These are phyloP conservation scores for Danaus melanippus DNA, from an alignment of 1,140 invertebrate genomes.

Conservation along the genomic window DNA sequence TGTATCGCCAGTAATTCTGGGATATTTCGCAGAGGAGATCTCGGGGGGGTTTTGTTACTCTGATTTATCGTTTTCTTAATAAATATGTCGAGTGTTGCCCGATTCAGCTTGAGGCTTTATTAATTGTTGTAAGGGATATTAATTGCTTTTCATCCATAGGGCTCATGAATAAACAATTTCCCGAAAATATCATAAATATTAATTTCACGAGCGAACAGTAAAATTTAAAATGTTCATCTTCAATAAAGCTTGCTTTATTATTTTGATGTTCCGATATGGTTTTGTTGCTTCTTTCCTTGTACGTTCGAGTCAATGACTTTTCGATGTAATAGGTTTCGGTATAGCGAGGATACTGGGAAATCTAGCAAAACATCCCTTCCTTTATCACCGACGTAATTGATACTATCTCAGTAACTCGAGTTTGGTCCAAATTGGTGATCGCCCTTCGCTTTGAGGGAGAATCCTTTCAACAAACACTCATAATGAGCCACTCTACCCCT, in stretches of 20 bases:
- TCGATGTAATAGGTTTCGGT: too few species aligned
- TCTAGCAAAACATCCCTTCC: too few species aligned
- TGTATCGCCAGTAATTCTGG: slow-evolving; percentile 40
- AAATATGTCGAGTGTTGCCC: slow-evolving; percentile 42
- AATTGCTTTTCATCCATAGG: slow-evolving; percentile 28
- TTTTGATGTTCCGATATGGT: too few species aligned
- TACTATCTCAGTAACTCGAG: not conserved
- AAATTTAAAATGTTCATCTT: too few species aligned
- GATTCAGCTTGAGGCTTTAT: slow-evolving; percentile 34
- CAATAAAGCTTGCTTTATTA: too few species aligned
- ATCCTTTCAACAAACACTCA: slow-evolving; percentile 8
- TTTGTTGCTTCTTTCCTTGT: too few species aligned
- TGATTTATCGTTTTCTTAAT: slow-evolving; percentile 55
- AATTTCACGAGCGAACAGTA: not conserved
- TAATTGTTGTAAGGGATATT: slow-evolving; percentile 42
- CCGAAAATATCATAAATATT: slow-evolving; percentile 8
- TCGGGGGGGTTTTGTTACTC: slow-evolving; percentile 29
- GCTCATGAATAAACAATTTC: slow-evolving; percentile 18
- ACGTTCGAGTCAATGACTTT: too few species aligned
- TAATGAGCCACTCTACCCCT: slow-evolving; percentile 7
- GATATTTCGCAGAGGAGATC: slow-evolving; percentile 10
- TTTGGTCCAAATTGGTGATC: slow-evolving; percentile 3
- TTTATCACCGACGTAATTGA: too few species aligned
- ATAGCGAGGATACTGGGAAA: too few species aligned
- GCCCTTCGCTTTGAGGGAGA: slow-evolving; percentile 4